These are phyloP conservation scores for Agrotis exclamationis DNA, from an alignment of 2,888 invertebrate genomes.

Conservation along the genomic window DNA sequence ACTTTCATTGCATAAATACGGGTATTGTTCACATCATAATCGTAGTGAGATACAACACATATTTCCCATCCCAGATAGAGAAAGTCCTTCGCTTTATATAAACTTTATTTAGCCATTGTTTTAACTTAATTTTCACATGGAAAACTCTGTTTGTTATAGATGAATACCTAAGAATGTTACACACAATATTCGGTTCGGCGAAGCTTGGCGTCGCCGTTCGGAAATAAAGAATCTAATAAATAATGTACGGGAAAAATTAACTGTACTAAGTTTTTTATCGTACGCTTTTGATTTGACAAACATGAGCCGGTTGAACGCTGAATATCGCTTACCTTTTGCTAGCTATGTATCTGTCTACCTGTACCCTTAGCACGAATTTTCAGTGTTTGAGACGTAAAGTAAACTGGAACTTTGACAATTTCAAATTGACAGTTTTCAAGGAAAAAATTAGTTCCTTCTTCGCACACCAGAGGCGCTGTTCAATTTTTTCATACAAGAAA, in stretches of 20 bases:
- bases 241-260: neutral
- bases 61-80: constrained; percentile 71
- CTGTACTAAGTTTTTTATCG: neutral
- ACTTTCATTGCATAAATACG: constrained; percentile 87
- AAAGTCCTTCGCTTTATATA: constrained; percentile 70
- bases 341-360: too few relatives aligned
- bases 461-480: too few relatives aligned
- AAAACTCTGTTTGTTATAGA: constrained; percentile 61
- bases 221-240: neutral
- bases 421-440: too few relatives aligned
- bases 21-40: constrained; percentile 77
- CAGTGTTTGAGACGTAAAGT: too few relatives aligned
- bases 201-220: neutral
- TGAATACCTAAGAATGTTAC: constrained; percentile 23
- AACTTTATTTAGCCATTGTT: constrained; percentile 68
- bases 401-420: too few relatives aligned
- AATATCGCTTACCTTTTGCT: too few relatives aligned
- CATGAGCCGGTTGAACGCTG: neutral
- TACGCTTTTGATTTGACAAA: neutral
- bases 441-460: too few relatives aligned
- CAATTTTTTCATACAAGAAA: too few relatives aligned
- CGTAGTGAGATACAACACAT: constrained; percentile 56
- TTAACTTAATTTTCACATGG: constrained; percentile 67
- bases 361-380: too few relatives aligned
- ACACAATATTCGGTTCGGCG: neutral